Conservation (phyloP, 2,797 vertebrate genomes). For the Tangara arthus region DNA sequence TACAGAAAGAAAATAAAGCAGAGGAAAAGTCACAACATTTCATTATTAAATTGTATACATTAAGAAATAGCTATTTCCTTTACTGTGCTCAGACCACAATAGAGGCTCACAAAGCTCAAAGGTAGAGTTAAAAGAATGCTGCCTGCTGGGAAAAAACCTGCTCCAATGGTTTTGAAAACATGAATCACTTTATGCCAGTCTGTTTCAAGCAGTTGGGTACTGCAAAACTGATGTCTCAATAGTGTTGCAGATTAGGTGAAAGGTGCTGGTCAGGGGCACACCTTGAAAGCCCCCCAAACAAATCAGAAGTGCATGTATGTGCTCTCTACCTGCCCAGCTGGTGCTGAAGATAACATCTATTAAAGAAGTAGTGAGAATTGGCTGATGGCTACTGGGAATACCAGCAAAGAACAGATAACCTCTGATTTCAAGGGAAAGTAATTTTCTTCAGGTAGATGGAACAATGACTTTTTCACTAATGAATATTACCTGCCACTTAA, state of each 20-base stretch:
- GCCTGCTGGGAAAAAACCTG: neutral
- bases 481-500: neutral
- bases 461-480: neutral
- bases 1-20: neutral
- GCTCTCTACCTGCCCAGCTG: neutral
- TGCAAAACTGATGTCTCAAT: constrained; percentile 11
- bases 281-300: neutral
- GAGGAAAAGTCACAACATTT: neutral
- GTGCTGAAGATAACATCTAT: neutral
- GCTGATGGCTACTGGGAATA: neutral
- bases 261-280: neutral
- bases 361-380: neutral
- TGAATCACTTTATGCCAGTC: constrained; percentile 4
- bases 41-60: neutral
- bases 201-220: neutral
- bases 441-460: neutral
- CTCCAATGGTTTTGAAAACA: constrained; percentile 4
- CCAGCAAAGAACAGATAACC: neutral
- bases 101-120: neutral
- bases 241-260: neutral
- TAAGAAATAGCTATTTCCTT: neutral
- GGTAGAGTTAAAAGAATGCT: neutral
- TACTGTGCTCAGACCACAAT: neutral
- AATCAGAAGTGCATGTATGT: neutral
- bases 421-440: neutral